A percentile compares a stretch with the other conserved stretches of the same genome.
These are phyloP conservation scores for Acrobasis repandana DNA, from an alignment of 2,888 invertebrate species.

Conservation along the genomic window DNA sequence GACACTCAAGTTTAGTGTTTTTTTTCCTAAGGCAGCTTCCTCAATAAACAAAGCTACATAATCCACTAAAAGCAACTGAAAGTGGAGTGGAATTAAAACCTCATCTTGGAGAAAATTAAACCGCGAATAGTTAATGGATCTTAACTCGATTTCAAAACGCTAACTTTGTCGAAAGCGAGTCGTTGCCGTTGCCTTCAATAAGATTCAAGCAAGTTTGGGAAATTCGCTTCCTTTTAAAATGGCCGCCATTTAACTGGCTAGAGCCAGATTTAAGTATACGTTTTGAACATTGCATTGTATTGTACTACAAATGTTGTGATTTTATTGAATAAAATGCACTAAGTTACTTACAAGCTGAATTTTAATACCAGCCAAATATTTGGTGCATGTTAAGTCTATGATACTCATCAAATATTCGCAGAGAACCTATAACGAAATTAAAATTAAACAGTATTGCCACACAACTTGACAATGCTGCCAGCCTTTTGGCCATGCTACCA, in stretches of 20 bases:
- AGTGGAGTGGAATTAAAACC: constrained; percentile 67
- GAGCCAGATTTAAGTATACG: constrained; percentile 41
- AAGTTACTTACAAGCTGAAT: no score
- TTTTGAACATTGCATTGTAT: constrained; percentile 39
- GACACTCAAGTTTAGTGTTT: background rate
- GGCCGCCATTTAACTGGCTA: constrained; percentile 51
- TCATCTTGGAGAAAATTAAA: constrained; percentile 71
- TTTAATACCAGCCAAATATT: no score
- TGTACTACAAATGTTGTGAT: constrained; percentile 46
- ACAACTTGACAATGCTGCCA: no score
- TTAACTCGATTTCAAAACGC: constrained; percentile 73
- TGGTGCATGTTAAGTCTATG: no score
- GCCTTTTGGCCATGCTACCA: no score
- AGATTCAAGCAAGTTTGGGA: constrained; percentile 66
- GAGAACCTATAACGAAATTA: no score
- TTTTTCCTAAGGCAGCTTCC: constrained; percentile 36
- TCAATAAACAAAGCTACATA: constrained; percentile 48
- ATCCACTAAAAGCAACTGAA: constrained; percentile 49
- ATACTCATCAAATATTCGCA: no score
- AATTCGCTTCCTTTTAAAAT: constrained; percentile 64
- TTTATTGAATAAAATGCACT: constrained; percentile 40
- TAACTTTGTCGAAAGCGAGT: constrained; percentile 68
- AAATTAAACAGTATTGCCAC: no score
- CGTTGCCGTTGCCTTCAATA: constrained; percentile 68
- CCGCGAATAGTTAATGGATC: constrained; percentile 75